Conservation (phyloP, 2,113 vertebrate genomes). For the Colaptes auratus region DNA sequence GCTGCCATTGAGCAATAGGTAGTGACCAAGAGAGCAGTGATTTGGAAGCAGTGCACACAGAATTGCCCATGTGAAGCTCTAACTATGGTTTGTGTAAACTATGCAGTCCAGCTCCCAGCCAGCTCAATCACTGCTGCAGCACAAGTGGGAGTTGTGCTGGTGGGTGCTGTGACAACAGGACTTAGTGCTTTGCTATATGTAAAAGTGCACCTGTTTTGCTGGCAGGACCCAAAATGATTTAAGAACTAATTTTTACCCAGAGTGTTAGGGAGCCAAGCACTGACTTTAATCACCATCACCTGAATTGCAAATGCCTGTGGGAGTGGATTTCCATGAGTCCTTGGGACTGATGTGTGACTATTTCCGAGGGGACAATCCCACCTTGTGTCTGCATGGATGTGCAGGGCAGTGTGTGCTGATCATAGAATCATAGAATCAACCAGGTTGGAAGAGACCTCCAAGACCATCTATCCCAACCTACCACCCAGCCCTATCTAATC, state of each 20-base stretch:
- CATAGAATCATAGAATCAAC: too few species aligned
- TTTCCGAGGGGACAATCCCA: background rate
- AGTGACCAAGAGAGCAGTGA: background rate
- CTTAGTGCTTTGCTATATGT: fast-evolving
- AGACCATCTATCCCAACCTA: too few species aligned
- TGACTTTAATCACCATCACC: background rate
- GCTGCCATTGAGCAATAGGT: background rate
- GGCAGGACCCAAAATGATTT: background rate
- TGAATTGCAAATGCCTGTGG: background rate
- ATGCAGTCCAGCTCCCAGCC: background rate
- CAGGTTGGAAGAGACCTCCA: too few species aligned
- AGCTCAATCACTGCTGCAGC: fast-evolving
- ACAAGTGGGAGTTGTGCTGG: background rate
- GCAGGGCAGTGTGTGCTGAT: background rate
- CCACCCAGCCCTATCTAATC: too few species aligned
- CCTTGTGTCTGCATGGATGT: fast-evolving
- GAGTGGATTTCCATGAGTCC: background rate
- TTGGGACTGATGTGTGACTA: background rate
- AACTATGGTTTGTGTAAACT: fast-evolving
- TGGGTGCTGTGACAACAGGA: background rate
- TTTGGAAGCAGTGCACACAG: background rate
- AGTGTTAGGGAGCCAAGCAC: background rate
- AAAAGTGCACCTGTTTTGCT: background rate
- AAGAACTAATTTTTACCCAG: background rate
- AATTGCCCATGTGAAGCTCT: background rate